Evolutionary conservation across 2,797 vertebrate genomes (phyloP).

Genomic region (Sylvia borin): DNA sequence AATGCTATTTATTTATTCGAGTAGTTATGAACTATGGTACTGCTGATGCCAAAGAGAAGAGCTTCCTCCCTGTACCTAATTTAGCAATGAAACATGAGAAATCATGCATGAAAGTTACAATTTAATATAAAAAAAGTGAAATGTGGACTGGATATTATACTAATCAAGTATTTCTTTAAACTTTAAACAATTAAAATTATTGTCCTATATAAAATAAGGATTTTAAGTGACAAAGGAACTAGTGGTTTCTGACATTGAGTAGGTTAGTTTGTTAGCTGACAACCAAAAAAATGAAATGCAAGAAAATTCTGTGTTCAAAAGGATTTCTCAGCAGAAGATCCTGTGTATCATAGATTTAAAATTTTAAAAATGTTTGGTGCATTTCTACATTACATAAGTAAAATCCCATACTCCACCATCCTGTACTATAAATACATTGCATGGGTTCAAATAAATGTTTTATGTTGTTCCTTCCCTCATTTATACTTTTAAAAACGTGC

Average conservation of each 20-base stretch:
- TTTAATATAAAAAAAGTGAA: not conserved
- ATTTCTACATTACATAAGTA: not conserved
- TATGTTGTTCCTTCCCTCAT: not conserved
- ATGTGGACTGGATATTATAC: not conserved
- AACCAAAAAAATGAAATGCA: not conserved
- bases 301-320: not conserved
- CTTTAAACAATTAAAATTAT: not conserved
- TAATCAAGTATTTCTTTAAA: not conserved
- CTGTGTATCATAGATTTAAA: not conserved
- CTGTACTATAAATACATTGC: not conserved
- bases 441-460: slow-evolving; percentile 22
- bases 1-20: not conserved
- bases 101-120: not conserved
- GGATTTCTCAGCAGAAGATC: not conserved
- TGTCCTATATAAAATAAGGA: not conserved
- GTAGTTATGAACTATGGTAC: not conserved
- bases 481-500: slow-evolving; percentile 47
- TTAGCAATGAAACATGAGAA: not conserved
- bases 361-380: not conserved
- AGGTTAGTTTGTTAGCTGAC: not conserved
- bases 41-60: not conserved
- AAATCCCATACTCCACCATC: not conserved
- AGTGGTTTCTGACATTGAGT: not conserved
- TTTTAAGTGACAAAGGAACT: not conserved
- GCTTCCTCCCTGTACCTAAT: not conserved